Percentiles rank a stretch among this genome's conserved stretches.
Evolutionary conservation across 2,797 vertebrate species (phyloP).

Genomic region (Antrozous pallidus): DNA sequence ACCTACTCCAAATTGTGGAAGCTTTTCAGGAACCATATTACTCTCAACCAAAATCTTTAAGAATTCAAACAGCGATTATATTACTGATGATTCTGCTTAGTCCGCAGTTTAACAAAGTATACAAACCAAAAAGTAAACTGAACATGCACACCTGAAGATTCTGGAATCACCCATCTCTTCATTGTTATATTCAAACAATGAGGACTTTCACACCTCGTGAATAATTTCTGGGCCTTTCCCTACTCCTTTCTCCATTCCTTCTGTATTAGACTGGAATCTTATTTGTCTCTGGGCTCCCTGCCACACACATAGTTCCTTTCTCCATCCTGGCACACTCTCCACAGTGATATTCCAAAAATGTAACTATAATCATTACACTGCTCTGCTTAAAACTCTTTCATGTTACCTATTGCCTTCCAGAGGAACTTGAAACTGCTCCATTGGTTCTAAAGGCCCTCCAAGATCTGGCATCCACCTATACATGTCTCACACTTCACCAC

Average conservation of each 20-base stretch:
- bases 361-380: neutral
- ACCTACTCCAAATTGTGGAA: no score
- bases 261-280: neutral
- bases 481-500: neutral
- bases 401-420: neutral
- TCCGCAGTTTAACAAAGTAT: neutral
- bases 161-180: neutral
- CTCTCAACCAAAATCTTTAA: no score
- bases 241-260: neutral
- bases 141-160: neutral
- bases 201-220: neutral
- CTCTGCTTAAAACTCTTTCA: neutral
- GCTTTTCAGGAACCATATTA: no score
- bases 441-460: neutral
- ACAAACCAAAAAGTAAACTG: neutral
- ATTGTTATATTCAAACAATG: neutral
- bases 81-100: neutral
- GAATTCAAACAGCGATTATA: neutral
- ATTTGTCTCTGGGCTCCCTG: neutral
- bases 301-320: neutral
- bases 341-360: neutral
- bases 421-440: neutral
- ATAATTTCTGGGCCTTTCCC: neutral
- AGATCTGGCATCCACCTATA: neutral
- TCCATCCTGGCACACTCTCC: neutral